Evolutionary conservation across 2,888 invertebrate species (phyloP).

Genomic region (Pollenia angustigena): DNA sequence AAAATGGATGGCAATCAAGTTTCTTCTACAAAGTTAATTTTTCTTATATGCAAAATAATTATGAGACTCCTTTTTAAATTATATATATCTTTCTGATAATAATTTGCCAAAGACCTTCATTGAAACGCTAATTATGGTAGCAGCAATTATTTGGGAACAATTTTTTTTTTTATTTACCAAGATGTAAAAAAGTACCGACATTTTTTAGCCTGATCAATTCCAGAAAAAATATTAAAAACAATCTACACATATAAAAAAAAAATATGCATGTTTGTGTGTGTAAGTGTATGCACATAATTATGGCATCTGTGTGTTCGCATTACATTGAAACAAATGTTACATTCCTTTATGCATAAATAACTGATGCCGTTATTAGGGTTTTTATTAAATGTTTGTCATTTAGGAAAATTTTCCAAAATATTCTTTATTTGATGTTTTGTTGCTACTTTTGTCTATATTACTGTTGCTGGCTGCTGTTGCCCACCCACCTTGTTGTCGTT

Average conservation of each 20-base stretch:
- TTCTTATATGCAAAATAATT: too few relatives aligned
- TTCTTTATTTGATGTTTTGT: conserved; percentile 24
- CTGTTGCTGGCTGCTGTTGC: conserved; percentile 1
- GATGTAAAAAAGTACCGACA: too few relatives aligned
- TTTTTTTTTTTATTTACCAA: too few relatives aligned
- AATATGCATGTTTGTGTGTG: neutral
- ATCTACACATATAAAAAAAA: neutral
- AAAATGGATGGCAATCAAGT: too few relatives aligned
- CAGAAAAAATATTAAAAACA: conserved; percentile 7
- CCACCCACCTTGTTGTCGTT: neutral
- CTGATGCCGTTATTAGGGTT: conserved; percentile 17
- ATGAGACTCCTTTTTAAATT: too few relatives aligned
- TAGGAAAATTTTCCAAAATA: conserved; percentile 18
- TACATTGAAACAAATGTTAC: conserved; percentile 41
- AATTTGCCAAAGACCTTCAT: too few relatives aligned
- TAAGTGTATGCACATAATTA: too few relatives aligned
- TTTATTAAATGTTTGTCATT: conserved; percentile 48
- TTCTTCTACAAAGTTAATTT: too few relatives aligned
- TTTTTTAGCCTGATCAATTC: neutral
- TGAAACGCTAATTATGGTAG: too few relatives aligned
- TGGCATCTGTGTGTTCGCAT: neutral
- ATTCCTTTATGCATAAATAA: conserved; percentile 70
- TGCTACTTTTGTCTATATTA: neutral
- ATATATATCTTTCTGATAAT: too few relatives aligned
- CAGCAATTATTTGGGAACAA: too few relatives aligned